phyloP scores from a whole-genome alignment of 2,888 invertebrate genomes.

The Drosophila mayaguana region DNA sequence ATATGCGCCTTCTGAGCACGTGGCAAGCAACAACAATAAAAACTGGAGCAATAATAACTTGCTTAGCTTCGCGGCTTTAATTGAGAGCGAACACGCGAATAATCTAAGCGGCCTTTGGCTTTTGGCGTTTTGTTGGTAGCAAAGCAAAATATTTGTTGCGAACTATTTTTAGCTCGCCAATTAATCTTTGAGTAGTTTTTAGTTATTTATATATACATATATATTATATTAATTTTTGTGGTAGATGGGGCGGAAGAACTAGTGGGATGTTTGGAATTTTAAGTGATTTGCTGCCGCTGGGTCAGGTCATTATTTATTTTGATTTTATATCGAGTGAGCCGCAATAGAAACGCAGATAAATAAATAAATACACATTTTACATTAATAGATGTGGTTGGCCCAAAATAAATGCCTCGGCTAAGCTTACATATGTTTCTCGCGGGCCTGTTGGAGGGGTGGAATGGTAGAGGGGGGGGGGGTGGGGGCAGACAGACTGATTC shows the following conservation, averaged over 20 bases:
- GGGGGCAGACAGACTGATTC: neutral
- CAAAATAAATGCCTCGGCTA: constrained; percentile 57
- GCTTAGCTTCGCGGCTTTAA: constrained; percentile 52
- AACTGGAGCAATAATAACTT: constrained; percentile 26
- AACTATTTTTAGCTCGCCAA: constrained; percentile 64
- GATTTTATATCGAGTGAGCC: constrained; percentile 17
- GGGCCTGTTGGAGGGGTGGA: too few species aligned
- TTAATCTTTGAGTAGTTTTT: constrained; percentile 52
- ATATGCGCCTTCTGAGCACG: constrained; percentile 28
- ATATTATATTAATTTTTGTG: neutral
- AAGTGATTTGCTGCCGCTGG: constrained; percentile 69
- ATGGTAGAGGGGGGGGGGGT: too few species aligned
- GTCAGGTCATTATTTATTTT: constrained; percentile 64
- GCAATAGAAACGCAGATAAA: constrained; percentile 29
- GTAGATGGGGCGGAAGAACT: constrained; percentile 14
- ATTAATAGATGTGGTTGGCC: constrained; percentile 50
- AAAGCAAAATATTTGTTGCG: constrained; percentile 1
- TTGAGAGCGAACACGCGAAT: constrained; percentile 66
- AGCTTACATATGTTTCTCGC: constrained; percentile 45
- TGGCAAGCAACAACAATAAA: constrained; percentile 31
- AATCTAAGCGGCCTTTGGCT: constrained; percentile 26
- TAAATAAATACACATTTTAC: constrained; percentile 46
- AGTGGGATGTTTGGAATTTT: constrained; percentile 65
- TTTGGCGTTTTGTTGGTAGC: neutral
- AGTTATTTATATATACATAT: neutral